Percentiles rank a stretch among this genome's conserved stretches.
These are phyloP conservation scores for Drosophila peninsularis DNA, from an alignment of 2,888 invertebrate genomes.

Conservation along the genomic window DNA sequence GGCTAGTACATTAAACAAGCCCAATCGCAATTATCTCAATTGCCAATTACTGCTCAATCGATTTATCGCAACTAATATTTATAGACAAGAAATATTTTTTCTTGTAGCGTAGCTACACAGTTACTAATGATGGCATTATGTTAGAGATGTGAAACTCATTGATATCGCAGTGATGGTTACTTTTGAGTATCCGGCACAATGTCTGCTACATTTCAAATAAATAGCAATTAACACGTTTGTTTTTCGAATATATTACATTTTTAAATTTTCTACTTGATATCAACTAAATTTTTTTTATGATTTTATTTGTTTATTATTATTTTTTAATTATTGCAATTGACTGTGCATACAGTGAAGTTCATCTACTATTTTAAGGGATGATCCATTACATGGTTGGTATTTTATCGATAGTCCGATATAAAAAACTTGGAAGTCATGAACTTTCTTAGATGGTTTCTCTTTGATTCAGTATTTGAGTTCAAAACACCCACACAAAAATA, in stretches of 20 bases:
- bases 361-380: neutral
- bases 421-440: neutral
- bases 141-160: slow-evolving; percentile 24
- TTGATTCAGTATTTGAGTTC: slow-evolving; percentile 12
- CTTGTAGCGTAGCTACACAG: slow-evolving; percentile 34
- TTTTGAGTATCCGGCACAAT: neutral
- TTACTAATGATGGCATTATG: slow-evolving; percentile 28
- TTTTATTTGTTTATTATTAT: neutral
- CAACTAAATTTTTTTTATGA: neutral
- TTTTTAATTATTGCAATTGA: neutral
- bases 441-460: slow-evolving; percentile 8
- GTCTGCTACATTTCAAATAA: neutral
- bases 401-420: slow-evolving; percentile 16
- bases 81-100: slow-evolving; percentile 27
- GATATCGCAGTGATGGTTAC: neutral
- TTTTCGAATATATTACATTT: too few relatives aligned
- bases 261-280: neutral
- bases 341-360: too few relatives aligned
- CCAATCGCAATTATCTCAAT: neutral
- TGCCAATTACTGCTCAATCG: slow-evolving; percentile 9
- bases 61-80: slow-evolving; percentile 34
- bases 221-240: neutral
- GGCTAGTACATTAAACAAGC: slow-evolving; percentile 25
- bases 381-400: neutral
- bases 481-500: slow-evolving; percentile 8